Evolutionary conservation across 1,140 invertebrate genomes (phyloP).

Genomic region (Nasonia longicornis): DNA sequence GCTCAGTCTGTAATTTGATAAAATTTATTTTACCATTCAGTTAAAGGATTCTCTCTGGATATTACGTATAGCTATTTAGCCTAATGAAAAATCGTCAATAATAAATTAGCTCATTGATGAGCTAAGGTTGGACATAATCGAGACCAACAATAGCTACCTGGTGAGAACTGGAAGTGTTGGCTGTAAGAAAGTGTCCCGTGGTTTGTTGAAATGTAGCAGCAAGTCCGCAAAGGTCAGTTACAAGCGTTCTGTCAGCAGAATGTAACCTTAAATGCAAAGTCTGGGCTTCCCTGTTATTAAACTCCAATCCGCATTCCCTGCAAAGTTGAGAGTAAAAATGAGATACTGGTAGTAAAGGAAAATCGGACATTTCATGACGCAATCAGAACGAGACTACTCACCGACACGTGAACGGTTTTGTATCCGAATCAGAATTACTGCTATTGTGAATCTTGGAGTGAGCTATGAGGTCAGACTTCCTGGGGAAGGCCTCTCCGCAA

Average conservation of each 20-base stretch:
- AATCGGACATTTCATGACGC: too few species aligned
- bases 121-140: not conserved
- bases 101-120: not conserved
- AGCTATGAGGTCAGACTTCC: conserved; percentile 77
- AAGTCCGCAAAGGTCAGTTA: conserved; percentile 86
- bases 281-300: conserved; percentile 79
- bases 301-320: conserved; percentile 76
- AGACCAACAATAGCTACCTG: conserved; percentile 59
- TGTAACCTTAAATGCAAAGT: conserved; percentile 85
- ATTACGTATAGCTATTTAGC: not conserved
- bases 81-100: not conserved
- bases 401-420: conserved; percentile 68
- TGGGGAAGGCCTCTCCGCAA: conserved; percentile 82
- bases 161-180: conserved; percentile 70
- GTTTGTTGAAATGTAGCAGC: conserved; percentile 78
- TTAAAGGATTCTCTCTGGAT: not conserved
- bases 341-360: not conserved
- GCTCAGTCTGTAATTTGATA: not conserved
- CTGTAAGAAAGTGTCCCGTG: conserved; percentile 74
- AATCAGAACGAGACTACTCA: conserved; percentile 44
- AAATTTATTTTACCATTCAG: not conserved
- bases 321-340: conserved; percentile 23
- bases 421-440: conserved; percentile 60
- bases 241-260: conserved; percentile 84
- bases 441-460: conserved; percentile 76